These are phyloP conservation scores for Erinaceus europaeus DNA, from an alignment of 2,113 vertebrate species.

Conservation along the genomic window DNA sequence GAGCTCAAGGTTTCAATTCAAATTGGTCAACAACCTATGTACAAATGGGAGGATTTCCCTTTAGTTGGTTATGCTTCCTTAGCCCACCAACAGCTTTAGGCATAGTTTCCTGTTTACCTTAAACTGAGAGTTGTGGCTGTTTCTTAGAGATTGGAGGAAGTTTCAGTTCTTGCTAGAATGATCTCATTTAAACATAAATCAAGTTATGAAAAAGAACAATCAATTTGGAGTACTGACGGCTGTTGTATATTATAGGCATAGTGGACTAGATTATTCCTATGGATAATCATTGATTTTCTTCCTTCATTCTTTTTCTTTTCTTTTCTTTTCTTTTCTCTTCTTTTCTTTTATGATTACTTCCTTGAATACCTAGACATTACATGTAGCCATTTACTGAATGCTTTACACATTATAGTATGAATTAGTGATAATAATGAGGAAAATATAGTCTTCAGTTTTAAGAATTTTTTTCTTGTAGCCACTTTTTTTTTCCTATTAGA, in stretches of 20 bases:
- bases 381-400: too few species aligned
- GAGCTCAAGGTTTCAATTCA: constrained; percentile 15
- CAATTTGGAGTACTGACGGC: neutral
- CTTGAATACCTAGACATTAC: neutral
- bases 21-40: neutral
- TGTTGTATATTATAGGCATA: constrained; percentile 45
- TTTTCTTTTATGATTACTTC: neutral
- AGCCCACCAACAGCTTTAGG: neutral
- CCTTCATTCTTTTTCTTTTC: too few species aligned
- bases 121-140: constrained; percentile 48
- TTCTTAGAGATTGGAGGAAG: constrained; percentile 40
- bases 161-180: constrained; percentile 28
- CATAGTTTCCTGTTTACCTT: constrained; percentile 64
- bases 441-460: neutral
- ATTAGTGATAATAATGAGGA: neutral
- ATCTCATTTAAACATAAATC: constrained; percentile 59
- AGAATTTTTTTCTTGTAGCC: too few species aligned
- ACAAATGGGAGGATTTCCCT: neutral
- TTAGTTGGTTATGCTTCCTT: constrained; percentile 1
- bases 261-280: constrained; percentile 5
- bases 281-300: constrained; percentile 7
- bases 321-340: too few species aligned
- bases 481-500: too few species aligned
- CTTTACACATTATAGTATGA: neutral
- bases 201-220: constrained; percentile 51